Base-by-base conservation (phyloP, 2,797 vertebrate species). In the Simalia tracyae region DNA sequence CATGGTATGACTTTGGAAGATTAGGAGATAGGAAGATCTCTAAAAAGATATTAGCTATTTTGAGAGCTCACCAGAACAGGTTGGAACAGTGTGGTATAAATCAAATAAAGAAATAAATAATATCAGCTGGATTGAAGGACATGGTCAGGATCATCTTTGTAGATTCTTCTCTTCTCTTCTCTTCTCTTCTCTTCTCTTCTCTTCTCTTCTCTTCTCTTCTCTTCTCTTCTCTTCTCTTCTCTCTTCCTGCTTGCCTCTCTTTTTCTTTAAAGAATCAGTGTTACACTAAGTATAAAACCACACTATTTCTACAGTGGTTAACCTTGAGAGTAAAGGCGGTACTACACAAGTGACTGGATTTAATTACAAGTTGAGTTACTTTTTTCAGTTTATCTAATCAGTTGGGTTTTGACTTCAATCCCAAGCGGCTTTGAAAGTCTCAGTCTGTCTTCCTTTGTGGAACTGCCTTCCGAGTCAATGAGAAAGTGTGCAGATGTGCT, bases 271-370 rank as follows among this genome's bases (percentile, higher is more conserved):
- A 92, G n/a, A 66, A 89, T 66, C 50, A 42, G n/a, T 42, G 24
- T 66, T n/a, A 66, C 15, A n/a, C 87, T 84, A 42, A 0, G 6
- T 61, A 60, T 28, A 86, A 92, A 92, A 89, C 84, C 84, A 31
- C 91, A 92, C 9, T 17, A 59, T 86, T 86, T 92, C 88, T 59
- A 89, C 28, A 28, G 28, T 3, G 92, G 92, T 92, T 92, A 92
- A 92, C 84, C 22, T 24, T 90, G 88, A 63, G 88, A 87, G 19
- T 63, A 54, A 92, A 90, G 64, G 92, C 14, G n/a, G 86, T 56
- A 63, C 88, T 92, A 56, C 42, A 36, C 12, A 9, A 87, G 84
- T 92, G 84, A 92, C 56, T 89, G 56, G 54, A 15, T 24, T 84
- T 61, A 36, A 50, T 72, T 26, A 60, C 50, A 46, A 2, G 15